Conservation (phyloP, 2,797 vertebrate species). For the Nasua narica region DNA sequence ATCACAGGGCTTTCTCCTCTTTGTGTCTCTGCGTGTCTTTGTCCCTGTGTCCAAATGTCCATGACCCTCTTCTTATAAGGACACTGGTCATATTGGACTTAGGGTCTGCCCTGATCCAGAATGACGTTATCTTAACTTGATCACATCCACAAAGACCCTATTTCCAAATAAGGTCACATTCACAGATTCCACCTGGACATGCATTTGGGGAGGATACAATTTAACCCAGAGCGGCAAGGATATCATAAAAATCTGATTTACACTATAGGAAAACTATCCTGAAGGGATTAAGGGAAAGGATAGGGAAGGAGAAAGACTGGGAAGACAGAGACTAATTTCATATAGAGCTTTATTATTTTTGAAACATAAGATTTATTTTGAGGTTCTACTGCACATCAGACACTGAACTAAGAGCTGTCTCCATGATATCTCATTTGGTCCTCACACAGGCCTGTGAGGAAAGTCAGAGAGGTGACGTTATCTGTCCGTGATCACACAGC, state of each 20-base stretch:
- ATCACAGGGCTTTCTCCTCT: neutral
- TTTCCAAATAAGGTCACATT: neutral
- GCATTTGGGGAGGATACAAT: neutral
- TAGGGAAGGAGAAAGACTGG: neutral
- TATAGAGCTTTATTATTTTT: neutral
- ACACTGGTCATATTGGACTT: neutral
- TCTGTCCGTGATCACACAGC: neutral
- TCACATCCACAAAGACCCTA: neutral
- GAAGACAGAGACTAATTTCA: neutral
- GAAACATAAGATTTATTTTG: neutral
- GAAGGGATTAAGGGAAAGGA: neutral
- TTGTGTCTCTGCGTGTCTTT: neutral
- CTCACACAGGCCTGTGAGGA: neutral
- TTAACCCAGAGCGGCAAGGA: neutral
- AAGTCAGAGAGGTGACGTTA: neutral
- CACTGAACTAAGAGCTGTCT: neutral
- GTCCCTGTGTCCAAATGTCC: neutral
- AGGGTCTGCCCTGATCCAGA: neutral
- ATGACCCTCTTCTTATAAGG: neutral
- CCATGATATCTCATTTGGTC: neutral
- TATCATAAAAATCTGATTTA: neutral
- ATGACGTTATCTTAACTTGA: neutral
- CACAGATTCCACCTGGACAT: neutral
- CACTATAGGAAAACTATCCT: neutral
- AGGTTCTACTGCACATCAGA: neutral